A percentile compares a stretch with the other conserved stretches of the same genome.
phyloP scores from a whole-genome alignment of 2,113 vertebrate species.

The Archocentrus centrarchus region DNA sequence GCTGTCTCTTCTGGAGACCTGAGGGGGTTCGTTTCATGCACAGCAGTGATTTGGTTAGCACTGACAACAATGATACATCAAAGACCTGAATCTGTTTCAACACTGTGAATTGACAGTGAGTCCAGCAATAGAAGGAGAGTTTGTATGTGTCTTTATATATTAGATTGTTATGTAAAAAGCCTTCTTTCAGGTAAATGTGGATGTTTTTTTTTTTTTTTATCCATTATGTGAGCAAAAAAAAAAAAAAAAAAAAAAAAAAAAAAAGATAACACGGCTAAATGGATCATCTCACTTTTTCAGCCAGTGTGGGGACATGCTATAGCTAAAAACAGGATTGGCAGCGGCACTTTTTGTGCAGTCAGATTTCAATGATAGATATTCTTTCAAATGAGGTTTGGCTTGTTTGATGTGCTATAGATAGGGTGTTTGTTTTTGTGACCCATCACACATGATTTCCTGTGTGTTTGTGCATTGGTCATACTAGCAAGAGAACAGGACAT shows the following conservation, averaged over 20 bases:
- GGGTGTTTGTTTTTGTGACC: slow-evolving; percentile 11
- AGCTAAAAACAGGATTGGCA: not conserved
- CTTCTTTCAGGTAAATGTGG: slow-evolving; percentile 2
- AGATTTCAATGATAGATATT: not conserved
- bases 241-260: not conserved
- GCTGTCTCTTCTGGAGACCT: slow-evolving; percentile 52
- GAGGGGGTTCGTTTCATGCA: slow-evolving; percentile 67
- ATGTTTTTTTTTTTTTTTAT: not conserved
- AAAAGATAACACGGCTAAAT: not conserved
- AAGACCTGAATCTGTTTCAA: slow-evolving; percentile 72
- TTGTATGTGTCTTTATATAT: not conserved
- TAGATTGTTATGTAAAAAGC: slow-evolving; percentile 14
- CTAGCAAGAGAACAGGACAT: slow-evolving; percentile 15
- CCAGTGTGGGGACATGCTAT: not conserved
- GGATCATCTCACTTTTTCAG: not conserved
- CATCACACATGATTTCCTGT: not conserved
- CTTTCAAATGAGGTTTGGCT: not conserved
- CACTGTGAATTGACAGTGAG: slow-evolving; percentile 34
- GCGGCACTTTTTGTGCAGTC: not conserved
- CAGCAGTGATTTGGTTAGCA: slow-evolving; percentile 72
- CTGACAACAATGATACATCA: slow-evolving; percentile 79
- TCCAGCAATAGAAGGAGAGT: slow-evolving; percentile 18
- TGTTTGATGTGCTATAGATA: slow-evolving; percentile 15
- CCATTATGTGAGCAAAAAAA: not conserved
- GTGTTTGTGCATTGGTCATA: not conserved